Evolutionary conservation across 1,140 invertebrate genomes (phyloP).

Genomic region (Homarus americanus): DNA sequence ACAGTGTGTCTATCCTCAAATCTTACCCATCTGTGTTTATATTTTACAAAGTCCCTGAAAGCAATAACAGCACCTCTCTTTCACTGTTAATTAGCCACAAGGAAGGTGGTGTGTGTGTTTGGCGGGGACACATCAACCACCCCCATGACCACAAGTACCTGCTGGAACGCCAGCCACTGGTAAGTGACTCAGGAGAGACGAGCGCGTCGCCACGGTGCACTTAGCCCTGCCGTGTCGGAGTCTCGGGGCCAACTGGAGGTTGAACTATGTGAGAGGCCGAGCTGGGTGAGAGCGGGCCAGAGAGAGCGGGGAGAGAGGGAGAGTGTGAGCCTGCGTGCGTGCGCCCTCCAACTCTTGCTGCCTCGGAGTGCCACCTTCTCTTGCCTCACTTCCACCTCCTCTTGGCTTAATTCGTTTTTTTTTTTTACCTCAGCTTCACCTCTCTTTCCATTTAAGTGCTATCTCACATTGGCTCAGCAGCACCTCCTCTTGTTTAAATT

Average conservation of each 20-base stretch:
- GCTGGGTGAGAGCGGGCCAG: constrained; percentile 43
- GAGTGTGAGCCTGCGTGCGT: constrained; percentile 17
- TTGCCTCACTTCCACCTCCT: neutral
- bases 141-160: neutral
- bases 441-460: neutral
- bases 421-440: neutral
- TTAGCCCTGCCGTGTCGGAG: constrained; percentile 36
- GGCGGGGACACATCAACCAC: neutral
- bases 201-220: constrained; percentile 11
- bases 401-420: neutral
- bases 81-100: neutral
- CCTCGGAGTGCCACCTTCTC: neutral
- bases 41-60: neutral
- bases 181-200: neutral
- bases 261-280: constrained; percentile 50
- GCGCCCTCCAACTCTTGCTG: constrained; percentile 14
- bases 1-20: neutral
- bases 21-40: neutral
- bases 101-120: neutral
- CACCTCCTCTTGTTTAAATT: neutral
- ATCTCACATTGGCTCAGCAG: neutral
- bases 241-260: constrained; percentile 51
- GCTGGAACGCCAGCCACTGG: constrained; percentile 14
- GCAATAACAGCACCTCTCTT: neutral
- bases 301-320: constrained; percentile 18